Base-by-base conservation (phyloP, 2,888 invertebrate genomes). In the Mythimna ferrago region DNA sequence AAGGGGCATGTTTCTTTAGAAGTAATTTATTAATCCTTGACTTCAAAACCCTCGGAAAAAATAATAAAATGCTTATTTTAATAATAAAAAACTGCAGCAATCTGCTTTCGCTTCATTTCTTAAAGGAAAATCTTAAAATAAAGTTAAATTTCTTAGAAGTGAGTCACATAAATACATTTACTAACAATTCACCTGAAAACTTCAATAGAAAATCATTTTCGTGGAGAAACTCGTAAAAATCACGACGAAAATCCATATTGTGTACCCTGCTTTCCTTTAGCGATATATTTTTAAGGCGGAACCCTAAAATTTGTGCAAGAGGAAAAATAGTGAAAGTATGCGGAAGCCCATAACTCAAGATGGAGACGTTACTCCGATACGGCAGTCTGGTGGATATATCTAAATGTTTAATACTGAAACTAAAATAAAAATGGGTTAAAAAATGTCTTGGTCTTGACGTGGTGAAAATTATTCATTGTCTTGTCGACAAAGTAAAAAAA, bases 261-360 rank as follows among this genome's bases (percentile, higher is more conserved):
- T 51, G 35, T 58, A 11, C 63, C 57, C 71, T 57, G 48, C 64
- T 61, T 65, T 51, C 54, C 26, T 35, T 21, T 44, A 1, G 35
- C 26, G n/a, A 67, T 64, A 48, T 70, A 81, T 73, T 76, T 63
- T 57, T 3, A 53, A 62, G 14, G 61, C 69, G 71, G 82, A 76
- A 73, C 82, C 78, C 85, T 84, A 84, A 86, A 78, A 82, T 78
- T 71, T 75, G 78, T 84, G 81, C 85, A 84, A 76, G 82, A 66
- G 77, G 74, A 67, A 81, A 79, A 80, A 82, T 82, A 69, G 85
- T 81, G 82, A 86, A 85, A 86, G 85, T 85, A 82, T 73, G 48
- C 66, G 80, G 74, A 67, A 76, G 57, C 38, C 82, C 78, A 86
- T 85, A 86, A 85, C 73, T 85, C 86, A 85, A 84, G 75, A 66